A percentile compares a stretch with the other conserved stretches of the same genome.
Conservation (phyloP, 2,113 vertebrate species). For the Chaetura pelagica region DNA sequence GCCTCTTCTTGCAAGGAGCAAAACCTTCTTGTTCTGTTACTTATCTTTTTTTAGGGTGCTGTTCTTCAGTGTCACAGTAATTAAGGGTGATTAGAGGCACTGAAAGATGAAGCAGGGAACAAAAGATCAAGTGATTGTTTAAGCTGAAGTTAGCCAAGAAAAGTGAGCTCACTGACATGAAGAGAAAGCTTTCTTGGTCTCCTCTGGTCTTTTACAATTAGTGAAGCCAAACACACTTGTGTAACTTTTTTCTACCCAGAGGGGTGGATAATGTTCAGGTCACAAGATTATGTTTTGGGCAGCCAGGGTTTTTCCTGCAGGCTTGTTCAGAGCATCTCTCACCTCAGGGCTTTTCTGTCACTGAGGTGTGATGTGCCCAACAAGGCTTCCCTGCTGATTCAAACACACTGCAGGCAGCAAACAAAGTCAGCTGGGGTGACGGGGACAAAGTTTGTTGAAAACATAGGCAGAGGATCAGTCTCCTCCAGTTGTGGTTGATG, state of each 20-base stretch:
- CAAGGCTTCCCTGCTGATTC: neutral
- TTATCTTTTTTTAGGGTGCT: neutral
- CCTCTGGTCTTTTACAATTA: neutral
- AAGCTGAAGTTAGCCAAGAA: slow-evolving; percentile 44
- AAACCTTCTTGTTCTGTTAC: neutral
- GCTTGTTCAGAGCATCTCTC: neutral
- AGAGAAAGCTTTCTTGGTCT: neutral
- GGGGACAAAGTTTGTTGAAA: neutral
- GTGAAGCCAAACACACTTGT: neutral
- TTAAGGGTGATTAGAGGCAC: neutral
- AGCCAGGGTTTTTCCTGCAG: neutral
- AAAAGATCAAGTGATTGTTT: slow-evolving; percentile 33
- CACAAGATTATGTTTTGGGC: neutral
- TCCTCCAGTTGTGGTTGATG: neutral
- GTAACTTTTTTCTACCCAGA: neutral
- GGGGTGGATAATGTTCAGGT: neutral
- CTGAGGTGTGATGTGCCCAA: neutral
- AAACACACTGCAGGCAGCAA: neutral
- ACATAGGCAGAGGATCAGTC: neutral
- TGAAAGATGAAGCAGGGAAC: slow-evolving; percentile 1
- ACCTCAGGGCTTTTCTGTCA: neutral
- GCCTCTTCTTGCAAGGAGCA: neutral
- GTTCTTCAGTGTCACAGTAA: slow-evolving; percentile 24
- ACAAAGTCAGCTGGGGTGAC: neutral
- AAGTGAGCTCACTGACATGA: neutral